Percentiles rank a stretch among this genome's conserved stretches.
phyloP scores from a whole-genome alignment of 2,888 invertebrate genomes.

The Pasiphila rectangulata region DNA sequence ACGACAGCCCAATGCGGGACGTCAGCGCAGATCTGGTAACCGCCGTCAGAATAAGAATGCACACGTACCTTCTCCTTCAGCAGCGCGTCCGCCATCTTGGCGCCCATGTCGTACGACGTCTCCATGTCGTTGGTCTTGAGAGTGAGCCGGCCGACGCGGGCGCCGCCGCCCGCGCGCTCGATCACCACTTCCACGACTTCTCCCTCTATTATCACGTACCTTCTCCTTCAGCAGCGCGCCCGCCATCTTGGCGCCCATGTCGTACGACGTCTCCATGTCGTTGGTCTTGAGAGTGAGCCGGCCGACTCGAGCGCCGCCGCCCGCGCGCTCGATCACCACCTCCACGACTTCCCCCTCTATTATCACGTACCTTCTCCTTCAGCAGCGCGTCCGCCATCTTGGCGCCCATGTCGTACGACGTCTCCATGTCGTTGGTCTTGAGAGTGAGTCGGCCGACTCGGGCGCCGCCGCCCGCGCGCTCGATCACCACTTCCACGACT shows the following conservation, averaged over 20 bases:
- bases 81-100: conserved; percentile 98
- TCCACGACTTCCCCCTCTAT: conserved; percentile 99
- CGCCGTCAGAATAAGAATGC: no score
- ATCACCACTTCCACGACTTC: conserved; percentile 99
- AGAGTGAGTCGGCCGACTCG: conserved; percentile 96
- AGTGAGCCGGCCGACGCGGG: conserved; percentile 95
- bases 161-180: conserved; percentile 91
- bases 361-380: conserved; percentile 97
- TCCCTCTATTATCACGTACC: no score
- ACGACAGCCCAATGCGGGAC: no score
- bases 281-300: conserved; percentile 98
- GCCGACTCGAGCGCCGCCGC: conserved; percentile 90
- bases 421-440: conserved; percentile 99
- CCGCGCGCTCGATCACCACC: conserved; percentile 96
- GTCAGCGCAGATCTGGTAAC: no score
- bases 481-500: conserved; percentile 98
- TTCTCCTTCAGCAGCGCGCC: conserved; percentile 98
- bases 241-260: conserved; percentile 98
- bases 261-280: conserved; percentile 99
- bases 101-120: conserved; percentile 98
- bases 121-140: conserved; percentile 99
- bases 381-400: conserved; percentile 98
- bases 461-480: conserved; percentile 90
- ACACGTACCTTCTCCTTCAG: conserved; percentile 97
- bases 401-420: conserved; percentile 98